A percentile compares a stretch with the other conserved stretches of the same genome.
These are phyloP conservation scores for Drosophila biarmipes DNA, from an alignment of 1,140 invertebrate genomes.

Conservation along the genomic window DNA sequence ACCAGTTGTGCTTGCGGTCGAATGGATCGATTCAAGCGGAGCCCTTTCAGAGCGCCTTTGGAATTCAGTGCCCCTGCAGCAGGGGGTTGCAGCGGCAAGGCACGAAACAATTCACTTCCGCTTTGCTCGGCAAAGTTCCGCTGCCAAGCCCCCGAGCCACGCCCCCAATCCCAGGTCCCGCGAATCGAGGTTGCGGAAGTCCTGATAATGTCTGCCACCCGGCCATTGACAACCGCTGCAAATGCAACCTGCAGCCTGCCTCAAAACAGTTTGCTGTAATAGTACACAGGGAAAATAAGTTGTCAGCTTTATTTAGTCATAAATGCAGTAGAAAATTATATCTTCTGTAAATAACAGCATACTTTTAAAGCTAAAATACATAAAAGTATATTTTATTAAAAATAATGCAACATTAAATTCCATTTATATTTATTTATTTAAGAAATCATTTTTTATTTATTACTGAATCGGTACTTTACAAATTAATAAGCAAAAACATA, in stretches of 20 bases:
- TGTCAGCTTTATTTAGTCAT: background rate
- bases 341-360: too few species aligned
- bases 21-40: slow-evolving; percentile 30
- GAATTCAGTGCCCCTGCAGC: background rate
- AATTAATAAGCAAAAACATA: too few species aligned
- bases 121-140: slow-evolving; percentile 30
- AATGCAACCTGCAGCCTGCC: slow-evolving; percentile 28
- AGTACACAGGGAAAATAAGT: background rate
- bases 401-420: too few species aligned
- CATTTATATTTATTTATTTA: too few species aligned
- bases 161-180: slow-evolving; percentile 1
- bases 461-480: too few species aligned
- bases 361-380: too few species aligned
- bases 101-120: slow-evolving; percentile 53
- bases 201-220: slow-evolving; percentile 63
- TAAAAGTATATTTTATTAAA: too few species aligned
- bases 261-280: slow-evolving; percentile 2
- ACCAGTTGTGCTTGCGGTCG: slow-evolving; percentile 19
- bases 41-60: slow-evolving; percentile 3
- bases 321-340: too few species aligned
- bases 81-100: background rate
- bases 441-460: too few species aligned
- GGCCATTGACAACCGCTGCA: slow-evolving; percentile 55
- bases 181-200: slow-evolving; percentile 20
- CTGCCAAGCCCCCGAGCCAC: slow-evolving; percentile 15